Percentiles rank a stretch among this genome's conserved stretches.
These are phyloP conservation scores for Lepisosteus osseus DNA, from an alignment of 2,113 vertebrate genomes.

Conservation along the genomic window DNA sequence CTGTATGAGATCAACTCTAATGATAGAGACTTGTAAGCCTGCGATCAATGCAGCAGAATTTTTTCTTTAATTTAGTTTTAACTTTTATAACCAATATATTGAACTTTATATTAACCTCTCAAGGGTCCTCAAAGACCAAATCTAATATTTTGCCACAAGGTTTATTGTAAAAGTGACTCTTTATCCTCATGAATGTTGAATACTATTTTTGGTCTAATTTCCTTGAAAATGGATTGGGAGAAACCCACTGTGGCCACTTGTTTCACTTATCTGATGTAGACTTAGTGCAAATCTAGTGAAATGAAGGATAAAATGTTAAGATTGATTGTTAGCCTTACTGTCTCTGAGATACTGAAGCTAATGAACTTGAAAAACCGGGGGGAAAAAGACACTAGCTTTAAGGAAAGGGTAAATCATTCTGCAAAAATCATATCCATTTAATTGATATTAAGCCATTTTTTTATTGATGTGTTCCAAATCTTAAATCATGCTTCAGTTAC, in stretches of 20 bases:
- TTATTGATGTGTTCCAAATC: too few species aligned
- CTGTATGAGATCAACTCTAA: neutral
- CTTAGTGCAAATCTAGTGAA: slow-evolving; percentile 23
- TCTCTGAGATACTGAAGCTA: slow-evolving; percentile 20
- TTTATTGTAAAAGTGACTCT: slow-evolving; percentile 26
- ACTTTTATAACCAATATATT: too few species aligned
- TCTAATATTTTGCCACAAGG: slow-evolving; percentile 3
- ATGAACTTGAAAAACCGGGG: slow-evolving; percentile 23
- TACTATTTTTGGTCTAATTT: slow-evolving; percentile 29
- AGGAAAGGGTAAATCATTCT: too few species aligned
- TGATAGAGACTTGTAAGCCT: neutral
- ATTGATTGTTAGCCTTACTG: slow-evolving; percentile 17
- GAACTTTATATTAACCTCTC: too few species aligned
- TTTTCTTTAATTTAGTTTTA: too few species aligned
- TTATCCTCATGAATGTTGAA: slow-evolving; percentile 27
- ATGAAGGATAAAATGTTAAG: slow-evolving; percentile 23
- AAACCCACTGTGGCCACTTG: slow-evolving; percentile 27
- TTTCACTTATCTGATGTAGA: slow-evolving; percentile 22
- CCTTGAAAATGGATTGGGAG: slow-evolving; percentile 22
- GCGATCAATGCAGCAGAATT: too few species aligned
- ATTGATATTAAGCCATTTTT: too few species aligned
- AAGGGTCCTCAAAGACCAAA: too few species aligned
- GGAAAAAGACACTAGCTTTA: neutral
- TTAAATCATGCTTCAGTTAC: too few species aligned
- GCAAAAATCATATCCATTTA: too few species aligned